Evolutionary conservation across 2,888 invertebrate species (phyloP), one percentile per base, ranked within the genome.

Genomic region (Diplazon laetatorius): DNA sequence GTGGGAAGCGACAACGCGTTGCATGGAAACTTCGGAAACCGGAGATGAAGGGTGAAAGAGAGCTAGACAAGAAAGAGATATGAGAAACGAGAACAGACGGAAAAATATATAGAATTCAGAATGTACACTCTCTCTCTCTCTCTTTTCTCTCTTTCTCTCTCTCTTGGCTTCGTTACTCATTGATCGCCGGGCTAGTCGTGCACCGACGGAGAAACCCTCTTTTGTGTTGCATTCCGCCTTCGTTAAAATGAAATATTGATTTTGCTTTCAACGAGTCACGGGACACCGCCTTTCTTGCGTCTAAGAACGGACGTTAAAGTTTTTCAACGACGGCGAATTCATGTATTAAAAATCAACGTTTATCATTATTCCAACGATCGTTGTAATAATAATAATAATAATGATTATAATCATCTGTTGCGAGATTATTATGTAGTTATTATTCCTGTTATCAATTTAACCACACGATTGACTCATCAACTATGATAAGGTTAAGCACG

Each of bases 191-290:
- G 57, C 55, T 48, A 30, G 55, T n/a, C 42, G 50, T 60, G 22
- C 35, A 20, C 50, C 16, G 50, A 62, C 68, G 76, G 55, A 76
- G 71, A 80, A 6, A 82, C 73, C 81, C 80, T 80, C 86, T 84
- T 84, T 85, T 83, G 83, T 83, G 76, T 59, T 66, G 70, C 59
- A 42, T 78, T 77, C n/a, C 70, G 78, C 83, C 83, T 81, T 86
- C 84, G 85, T 86, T 86, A 84, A 86, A 87, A 87, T 87, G 82
- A 87, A 86, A 87, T 87, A 87, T 87, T 85, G 88, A 87, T 87
- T 82, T 85, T 84, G 82, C 84, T 83, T 78, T 80, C 81, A 57
- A 22, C 73, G 50, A 22, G n/a, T 35, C 35, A 46, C 37, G n/a
- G 5, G 16, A 30, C 6, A 10, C 14, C 39, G 18, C 25, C 37